phyloP scores from a whole-genome alignment of 1,140 invertebrate species.

The Amphibalanus amphitrite region DNA sequence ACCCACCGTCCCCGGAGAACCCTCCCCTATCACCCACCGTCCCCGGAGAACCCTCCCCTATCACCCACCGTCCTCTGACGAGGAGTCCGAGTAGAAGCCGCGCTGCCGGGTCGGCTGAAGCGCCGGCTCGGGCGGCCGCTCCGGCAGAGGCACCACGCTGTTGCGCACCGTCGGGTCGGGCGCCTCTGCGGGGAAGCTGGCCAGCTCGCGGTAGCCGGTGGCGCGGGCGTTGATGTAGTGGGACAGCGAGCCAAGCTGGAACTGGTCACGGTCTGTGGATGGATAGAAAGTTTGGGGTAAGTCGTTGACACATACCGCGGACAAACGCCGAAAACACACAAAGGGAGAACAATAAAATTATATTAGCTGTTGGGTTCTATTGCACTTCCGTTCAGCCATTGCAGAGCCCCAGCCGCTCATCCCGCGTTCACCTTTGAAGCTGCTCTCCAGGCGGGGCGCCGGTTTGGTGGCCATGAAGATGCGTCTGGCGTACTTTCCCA shows the following conservation, averaged over 20 bases:
- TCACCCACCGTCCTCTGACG: not conserved
- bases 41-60: not conserved
- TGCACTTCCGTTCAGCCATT: too few relatives aligned
- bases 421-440: conserved; percentile 40
- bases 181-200: conserved; percentile 57
- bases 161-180: conserved; percentile 62
- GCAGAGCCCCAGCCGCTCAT: too few relatives aligned
- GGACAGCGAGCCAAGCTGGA: conserved; percentile 85
- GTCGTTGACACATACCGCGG: too few relatives aligned
- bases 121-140: not conserved
- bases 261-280: conserved; percentile 65
- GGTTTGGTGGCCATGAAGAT: conserved; percentile 87
- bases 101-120: not conserved
- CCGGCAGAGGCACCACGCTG: conserved; percentile 32
- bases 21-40: not conserved
- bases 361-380: too few relatives aligned
- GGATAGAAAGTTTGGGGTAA: too few relatives aligned
- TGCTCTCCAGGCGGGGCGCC: conserved; percentile 59
- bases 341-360: too few relatives aligned
- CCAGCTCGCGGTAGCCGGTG: conserved; percentile 71
- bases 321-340: too few relatives aligned
- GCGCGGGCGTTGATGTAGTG: conserved; percentile 79
- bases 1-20: too few relatives aligned
- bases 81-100: not conserved
- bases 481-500: conserved; percentile 52